A percentile compares a stretch with the other conserved stretches of the same genome.
Conservation (phyloP, 2,113 vertebrate genomes). For the Peucedramus taeniatus region DNA sequence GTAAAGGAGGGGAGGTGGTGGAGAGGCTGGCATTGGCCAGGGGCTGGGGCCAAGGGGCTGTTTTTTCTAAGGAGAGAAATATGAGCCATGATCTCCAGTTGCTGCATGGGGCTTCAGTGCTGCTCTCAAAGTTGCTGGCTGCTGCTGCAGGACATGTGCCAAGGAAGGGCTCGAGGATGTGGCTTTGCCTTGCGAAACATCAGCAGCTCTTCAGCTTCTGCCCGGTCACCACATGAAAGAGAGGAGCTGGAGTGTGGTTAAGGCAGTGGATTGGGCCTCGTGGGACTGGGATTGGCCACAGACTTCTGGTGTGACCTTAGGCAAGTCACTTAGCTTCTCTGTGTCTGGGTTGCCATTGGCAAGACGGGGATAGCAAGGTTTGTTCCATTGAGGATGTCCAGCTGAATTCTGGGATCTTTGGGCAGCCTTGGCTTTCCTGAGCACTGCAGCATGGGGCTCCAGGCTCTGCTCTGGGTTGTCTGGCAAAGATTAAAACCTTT, state of each 20-base stretch:
- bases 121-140: neutral
- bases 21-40: neutral
- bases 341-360: fast-evolving
- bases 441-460: neutral
- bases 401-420: neutral
- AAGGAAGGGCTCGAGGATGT: neutral
- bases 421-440: neutral
- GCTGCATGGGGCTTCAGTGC: neutral
- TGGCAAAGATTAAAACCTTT: too few relatives aligned
- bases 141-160: neutral
- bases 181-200: neutral
- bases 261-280: neutral
- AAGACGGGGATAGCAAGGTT: neutral
- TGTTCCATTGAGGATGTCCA: fast-evolving
- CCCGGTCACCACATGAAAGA: neutral
- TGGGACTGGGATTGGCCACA: neutral
- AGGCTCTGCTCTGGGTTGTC: neutral
- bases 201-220: neutral
- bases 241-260: neutral
- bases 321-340: neutral
- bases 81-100: neutral
- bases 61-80: neutral
- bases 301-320: neutral
- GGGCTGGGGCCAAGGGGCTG: neutral
- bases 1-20: neutral